Conservation (phyloP, 2,797 vertebrate genomes). For the Takifugu ocellatus region DNA sequence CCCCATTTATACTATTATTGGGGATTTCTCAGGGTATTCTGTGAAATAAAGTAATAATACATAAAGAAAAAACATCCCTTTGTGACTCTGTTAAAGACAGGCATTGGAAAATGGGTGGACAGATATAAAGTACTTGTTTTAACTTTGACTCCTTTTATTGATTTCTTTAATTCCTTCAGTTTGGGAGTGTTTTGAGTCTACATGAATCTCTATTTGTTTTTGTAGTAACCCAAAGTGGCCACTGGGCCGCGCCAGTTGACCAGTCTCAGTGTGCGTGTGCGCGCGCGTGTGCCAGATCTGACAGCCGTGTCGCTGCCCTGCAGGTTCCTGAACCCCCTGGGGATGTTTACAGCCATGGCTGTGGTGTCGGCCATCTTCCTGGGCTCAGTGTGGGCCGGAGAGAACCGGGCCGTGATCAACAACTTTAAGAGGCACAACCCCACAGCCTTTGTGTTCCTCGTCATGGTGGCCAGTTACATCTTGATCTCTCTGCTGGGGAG, state of each 20-base stretch:
- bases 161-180: too few relatives aligned
- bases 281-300: neutral
- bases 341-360: conserved; percentile 84
- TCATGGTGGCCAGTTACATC: conserved; percentile 87
- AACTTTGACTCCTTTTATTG: neutral
- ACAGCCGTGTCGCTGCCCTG: conserved; percentile 20
- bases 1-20: too few relatives aligned
- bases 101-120: too few relatives aligned
- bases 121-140: neutral
- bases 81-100: too few relatives aligned
- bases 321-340: conserved; percentile 88
- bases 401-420: conserved; percentile 83
- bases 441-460: conserved; percentile 75
- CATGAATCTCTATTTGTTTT: too few relatives aligned
- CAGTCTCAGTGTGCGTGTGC: neutral
- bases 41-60: too few relatives aligned
- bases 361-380: conserved; percentile 85
- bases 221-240: conserved; percentile 19
- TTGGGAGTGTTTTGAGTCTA: too few relatives aligned
- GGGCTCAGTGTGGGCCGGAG: conserved; percentile 84
- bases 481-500: conserved; percentile 89
- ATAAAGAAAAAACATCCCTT: too few relatives aligned
- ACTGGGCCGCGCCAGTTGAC: conserved; percentile 53
- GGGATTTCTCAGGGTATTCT: too few relatives aligned
- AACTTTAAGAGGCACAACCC: conserved; percentile 88